These are phyloP conservation scores for Zootermopsis nevadensis DNA, from an alignment of 2,888 invertebrate species.

Conservation along the genomic window DNA sequence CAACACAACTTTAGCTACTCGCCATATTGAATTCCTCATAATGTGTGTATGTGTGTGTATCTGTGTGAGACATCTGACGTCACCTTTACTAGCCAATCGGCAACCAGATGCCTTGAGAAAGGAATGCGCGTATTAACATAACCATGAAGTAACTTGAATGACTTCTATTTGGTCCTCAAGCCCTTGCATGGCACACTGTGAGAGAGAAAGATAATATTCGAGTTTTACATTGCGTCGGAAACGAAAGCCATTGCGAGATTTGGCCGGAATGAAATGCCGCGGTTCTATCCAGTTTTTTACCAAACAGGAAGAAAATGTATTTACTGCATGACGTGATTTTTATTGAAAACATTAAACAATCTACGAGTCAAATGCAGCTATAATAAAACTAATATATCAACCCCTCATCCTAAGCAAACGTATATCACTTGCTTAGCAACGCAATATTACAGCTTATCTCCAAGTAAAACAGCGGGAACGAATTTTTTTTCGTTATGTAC, in stretches of 20 bases:
- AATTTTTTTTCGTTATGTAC: too few species aligned
- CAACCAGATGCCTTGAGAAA: conserved; percentile 66
- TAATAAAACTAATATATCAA: too few species aligned
- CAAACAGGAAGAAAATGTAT: background rate
- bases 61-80: conserved; percentile 79
- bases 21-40: conserved; percentile 89
- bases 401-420: too few species aligned
- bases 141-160: conserved; percentile 53
- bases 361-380: too few species aligned
- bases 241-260: conserved; percentile 21
- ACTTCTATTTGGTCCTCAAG: conserved; percentile 43
- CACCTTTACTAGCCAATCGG: conserved; percentile 69
- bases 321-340: background rate
- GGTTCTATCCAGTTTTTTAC: background rate
- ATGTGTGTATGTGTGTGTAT: too few species aligned
- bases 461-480: too few species aligned
- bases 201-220: conserved; percentile 18
- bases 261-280: background rate
- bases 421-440: too few species aligned
- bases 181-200: conserved; percentile 30
- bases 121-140: conserved; percentile 67
- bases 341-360: too few species aligned
- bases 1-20: conserved; percentile 78
- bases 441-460: too few species aligned
- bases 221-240: background rate